phyloP scores from a whole-genome alignment of 1,140 invertebrate genomes.

The Epicauta chinensis region DNA sequence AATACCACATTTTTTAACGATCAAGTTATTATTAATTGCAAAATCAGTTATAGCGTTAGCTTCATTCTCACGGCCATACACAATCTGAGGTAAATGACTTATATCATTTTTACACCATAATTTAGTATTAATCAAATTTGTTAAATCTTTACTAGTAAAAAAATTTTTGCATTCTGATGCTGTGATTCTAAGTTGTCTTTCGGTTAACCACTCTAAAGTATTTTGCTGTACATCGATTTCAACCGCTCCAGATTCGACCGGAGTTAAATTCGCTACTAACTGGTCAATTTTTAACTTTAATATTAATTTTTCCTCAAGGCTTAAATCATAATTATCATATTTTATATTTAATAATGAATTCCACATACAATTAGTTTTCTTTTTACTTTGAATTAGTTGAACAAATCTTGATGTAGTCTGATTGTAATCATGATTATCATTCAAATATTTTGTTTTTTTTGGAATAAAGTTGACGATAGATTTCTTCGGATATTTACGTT shows the following conservation, averaged over 20 bases:
- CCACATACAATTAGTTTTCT: not conserved
- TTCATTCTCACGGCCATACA: not conserved
- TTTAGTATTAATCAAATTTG: constrained; percentile 2
- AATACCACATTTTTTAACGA: not conserved
- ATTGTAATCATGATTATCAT: too few relatives aligned
- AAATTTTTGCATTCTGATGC: constrained; percentile 1
- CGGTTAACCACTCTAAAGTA: not conserved
- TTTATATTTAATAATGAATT: constrained; percentile 1
- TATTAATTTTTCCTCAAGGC: not conserved
- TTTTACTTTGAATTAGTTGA: too few relatives aligned
- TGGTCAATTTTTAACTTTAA: too few relatives aligned
- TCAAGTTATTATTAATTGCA: not conserved
- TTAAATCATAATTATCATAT: constrained; percentile 3
- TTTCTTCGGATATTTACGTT: too few relatives aligned
- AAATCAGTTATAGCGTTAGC: constrained; percentile 1
- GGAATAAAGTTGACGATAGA: too few relatives aligned
- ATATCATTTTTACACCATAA: constrained; percentile 5
- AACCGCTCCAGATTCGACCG: too few relatives aligned
- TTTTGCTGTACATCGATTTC: too few relatives aligned
- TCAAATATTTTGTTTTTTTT: too few relatives aligned
- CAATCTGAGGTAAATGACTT: too few relatives aligned
- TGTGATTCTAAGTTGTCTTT: not conserved
- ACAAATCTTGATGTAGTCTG: too few relatives aligned
- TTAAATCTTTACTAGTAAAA: constrained; percentile 3
- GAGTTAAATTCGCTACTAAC: too few relatives aligned